Evolutionary conservation across 2,888 invertebrate genomes (phyloP), one percentile per base, ranked within the genome.

Genomic region (Acleris emargana): DNA sequence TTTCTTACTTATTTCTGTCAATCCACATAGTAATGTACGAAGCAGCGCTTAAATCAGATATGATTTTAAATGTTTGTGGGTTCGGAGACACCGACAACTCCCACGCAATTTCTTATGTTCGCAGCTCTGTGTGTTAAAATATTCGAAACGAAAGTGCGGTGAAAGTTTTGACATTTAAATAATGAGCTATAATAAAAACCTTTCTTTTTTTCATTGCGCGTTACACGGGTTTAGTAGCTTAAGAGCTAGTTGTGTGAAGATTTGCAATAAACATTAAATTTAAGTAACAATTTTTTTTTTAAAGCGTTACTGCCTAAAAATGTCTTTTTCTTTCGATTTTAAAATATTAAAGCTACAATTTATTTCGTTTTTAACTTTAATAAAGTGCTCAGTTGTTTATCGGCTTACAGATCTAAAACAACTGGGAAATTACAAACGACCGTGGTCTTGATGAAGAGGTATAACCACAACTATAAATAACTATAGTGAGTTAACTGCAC

Each of bases 151-250:
- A 86, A 86, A 86, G 87, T 82, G 76, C 68, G 54, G 86, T 78
- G 88, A 89, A 88, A 88, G 88, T 78, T 73, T 25, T 79, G 76
- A 79, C 76, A 80, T 86, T 83, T 81, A 77, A 82, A 84, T 84
- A 80, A 83, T 76, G 77, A 76, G 74, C 67, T 64, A 70, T 71
- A 76, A 82, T 82, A 79, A 77, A 77, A 74, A 70, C 68, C 71
- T 71, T 66, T 68, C 69, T 62, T 62, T 68, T 64, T 57, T 68
- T 47, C 60, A 66, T 38, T 57, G 47, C 55, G 32, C 52, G 38
- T 42, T 47, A 58, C 45, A 49, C 22, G 45, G 20, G 32, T 25
- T 50, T 28, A n/a, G 51, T 55, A 43, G 4, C 22, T 63, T 45
- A 25, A 25, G 13, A 20, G 52, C 25, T 38, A 57, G 61, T 43